Evolutionary conservation across 2,888 invertebrate species (phyloP), one percentile per base, ranked within the genome.

Genomic region (Arrhopalites spinosus): DNA sequence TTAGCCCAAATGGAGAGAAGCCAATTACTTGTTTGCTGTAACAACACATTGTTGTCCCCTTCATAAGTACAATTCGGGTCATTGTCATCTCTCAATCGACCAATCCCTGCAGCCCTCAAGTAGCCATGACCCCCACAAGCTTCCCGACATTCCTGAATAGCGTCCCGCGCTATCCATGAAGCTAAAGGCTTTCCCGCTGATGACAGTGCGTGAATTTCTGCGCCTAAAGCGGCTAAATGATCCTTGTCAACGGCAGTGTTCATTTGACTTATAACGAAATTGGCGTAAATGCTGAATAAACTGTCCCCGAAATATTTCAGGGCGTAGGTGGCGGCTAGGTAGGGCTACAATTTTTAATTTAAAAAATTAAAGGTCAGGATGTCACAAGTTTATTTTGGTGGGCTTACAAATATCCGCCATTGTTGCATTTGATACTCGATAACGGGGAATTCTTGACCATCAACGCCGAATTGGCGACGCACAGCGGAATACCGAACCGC

Each of bases 91-190:
- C 95, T 89, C 77, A 97, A 87, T 79, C 93, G 92, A 50, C 95
- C 95, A 29, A 97, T 87, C 81, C 94, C 91, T 20, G 94, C 89
- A 20, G 92, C 91, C 91, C 79, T 63, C n/a, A 93, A 87, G 84
- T 96, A 98, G 0, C 98, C 98, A 86, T 98, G 97, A 8, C 98
- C 98, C 2, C 96, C 98, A 85, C 96, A 96, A 0, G 94, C 92
- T 20, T 53, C 91, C 77, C 98, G 88, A 83, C 94, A 94, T 86
- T 95, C 94, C 87, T 97, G 96, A 79, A 97, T 92, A 25, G 91
- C 93, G 86, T 95, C 94, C 53, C 93, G 88, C 30, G 93, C 91
- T 1, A 90, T 86, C 98, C 98, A 98, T 0, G 94, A 91, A 81
- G 92, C 90, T 25, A 94, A 85, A 0, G 89, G 87, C 83, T 89